Percentiles rank a stretch among this genome's conserved stretches.
Conservation (phyloP, 2,113 vertebrate species). For the Nothoprocta perdicaria region DNA sequence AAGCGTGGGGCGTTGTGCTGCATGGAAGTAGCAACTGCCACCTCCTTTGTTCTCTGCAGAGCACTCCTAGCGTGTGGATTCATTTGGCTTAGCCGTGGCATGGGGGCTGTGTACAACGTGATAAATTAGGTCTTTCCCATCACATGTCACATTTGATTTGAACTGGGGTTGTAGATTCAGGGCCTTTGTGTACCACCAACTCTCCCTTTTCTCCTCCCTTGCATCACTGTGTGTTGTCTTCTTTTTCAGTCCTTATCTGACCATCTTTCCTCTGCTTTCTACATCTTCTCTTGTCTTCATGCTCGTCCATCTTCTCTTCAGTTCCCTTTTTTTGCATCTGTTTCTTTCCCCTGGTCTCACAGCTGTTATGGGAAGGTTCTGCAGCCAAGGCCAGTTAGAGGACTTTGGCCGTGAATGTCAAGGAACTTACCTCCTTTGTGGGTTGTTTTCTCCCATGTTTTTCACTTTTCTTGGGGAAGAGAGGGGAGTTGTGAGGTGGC, state of each 20-base stretch:
- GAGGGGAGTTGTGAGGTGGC: background rate
- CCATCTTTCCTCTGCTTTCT: background rate
- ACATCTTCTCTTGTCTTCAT: background rate
- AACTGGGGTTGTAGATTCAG: rapidly evolving
- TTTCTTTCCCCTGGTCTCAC: background rate
- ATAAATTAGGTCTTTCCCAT: background rate
- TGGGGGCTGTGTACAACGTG: rapidly evolving
- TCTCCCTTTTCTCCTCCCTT: background rate
- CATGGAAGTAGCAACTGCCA: background rate
- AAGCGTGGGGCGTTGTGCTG: rapidly evolving
- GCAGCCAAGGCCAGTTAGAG: background rate
- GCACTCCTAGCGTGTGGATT: rapidly evolving
- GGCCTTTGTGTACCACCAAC: background rate
- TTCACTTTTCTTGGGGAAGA: background rate
- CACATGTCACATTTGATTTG: background rate
- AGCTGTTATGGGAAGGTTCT: background rate
- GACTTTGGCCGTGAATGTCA: background rate
- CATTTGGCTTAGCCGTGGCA: background rate
- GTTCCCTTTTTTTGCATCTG: background rate
- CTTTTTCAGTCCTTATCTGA: background rate
- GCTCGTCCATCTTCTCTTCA: background rate
- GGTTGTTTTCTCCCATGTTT: no score
- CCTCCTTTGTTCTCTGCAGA: background rate
- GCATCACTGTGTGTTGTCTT: background rate
- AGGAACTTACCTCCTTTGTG: background rate